phyloP scores from a whole-genome alignment of 2,888 invertebrate genomes.

The Agrilus mali region DNA sequence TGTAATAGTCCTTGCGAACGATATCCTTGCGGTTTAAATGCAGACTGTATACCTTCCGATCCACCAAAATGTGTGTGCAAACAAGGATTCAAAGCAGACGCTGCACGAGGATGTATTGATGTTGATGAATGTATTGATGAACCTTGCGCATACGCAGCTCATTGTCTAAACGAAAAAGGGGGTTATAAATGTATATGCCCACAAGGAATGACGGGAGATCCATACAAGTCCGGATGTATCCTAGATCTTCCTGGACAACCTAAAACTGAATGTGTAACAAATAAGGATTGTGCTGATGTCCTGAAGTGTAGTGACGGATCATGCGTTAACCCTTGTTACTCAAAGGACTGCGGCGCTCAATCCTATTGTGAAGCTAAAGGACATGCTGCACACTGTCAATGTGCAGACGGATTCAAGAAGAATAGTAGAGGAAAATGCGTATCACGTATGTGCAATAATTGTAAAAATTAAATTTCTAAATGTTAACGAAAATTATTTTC shows the following conservation, averaged over 20 bases:
- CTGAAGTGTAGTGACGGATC: constrained; percentile 65
- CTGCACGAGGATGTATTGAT: constrained; percentile 70
- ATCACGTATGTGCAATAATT: constrained; percentile 48
- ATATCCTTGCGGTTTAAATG: constrained; percentile 80
- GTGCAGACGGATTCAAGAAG: constrained; percentile 70
- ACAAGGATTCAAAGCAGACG: constrained; percentile 76
- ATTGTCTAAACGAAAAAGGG: constrained; percentile 77
- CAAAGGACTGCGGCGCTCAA: constrained; percentile 67
- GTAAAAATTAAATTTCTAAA: constrained; percentile 2
- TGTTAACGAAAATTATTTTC: constrained; percentile 7
- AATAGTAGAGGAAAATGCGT: constrained; percentile 70
- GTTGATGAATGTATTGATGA: constrained; percentile 75
- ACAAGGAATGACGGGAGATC: constrained; percentile 69
- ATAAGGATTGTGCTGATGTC: constrained; percentile 70
- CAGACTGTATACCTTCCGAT: constrained; percentile 79
- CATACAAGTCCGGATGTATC: constrained; percentile 71
- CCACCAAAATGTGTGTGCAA: constrained; percentile 84
- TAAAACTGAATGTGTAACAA: constrained; percentile 54
- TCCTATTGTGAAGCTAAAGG: constrained; percentile 80
- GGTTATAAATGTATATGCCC: constrained; percentile 79
- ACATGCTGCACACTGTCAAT: constrained; percentile 81
- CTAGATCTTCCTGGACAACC: constrained; percentile 40
- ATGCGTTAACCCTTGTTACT: constrained; percentile 71
- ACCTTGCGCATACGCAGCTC: constrained; percentile 80
- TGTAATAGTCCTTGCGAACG: constrained; percentile 90